Evolutionary conservation across 2,113 vertebrate genomes (phyloP), one percentile per base, ranked within the genome.

Genomic region (Ondatra zibethicus): DNA sequence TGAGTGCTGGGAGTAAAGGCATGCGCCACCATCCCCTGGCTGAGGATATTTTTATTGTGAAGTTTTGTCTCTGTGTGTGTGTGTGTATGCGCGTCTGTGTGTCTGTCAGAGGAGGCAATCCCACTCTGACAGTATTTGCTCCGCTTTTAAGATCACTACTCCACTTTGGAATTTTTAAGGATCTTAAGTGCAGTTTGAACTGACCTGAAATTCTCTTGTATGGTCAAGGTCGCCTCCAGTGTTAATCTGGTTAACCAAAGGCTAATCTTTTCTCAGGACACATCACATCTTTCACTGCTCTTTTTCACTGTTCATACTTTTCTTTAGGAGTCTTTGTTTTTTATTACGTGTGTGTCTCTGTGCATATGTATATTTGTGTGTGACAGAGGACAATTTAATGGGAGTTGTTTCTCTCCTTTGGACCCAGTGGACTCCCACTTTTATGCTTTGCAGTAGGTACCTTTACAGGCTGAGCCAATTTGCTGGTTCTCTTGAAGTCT

Each of bases 111-210:
- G 77, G 85, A 92, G 84, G 33, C n/a, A 70, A 45, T 11, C 52
- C 45, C 27, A 92, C 0, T n/a, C 39, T 29, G 61, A n/a, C 21
- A 73, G 11, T 81, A 55, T 92, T 89, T 89, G 36, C 55, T 58
- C 21, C 23, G 27, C 23, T 80, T 9, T 39, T 65, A 85, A 29
- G 58, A 65, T 27, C 36, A 84, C 76, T 90, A 2, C 8, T 93
- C 47, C 84, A 13, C 36, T 93, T 92, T 81, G 85, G 88, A 96
- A 91, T 88, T 93, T 50, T 66, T 82, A 17, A 96, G 93, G 86
- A 14, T 36, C 78, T 93, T 96, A 76, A 93, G 58, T 92, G 82
- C 12, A 8, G 19, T 94, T 92, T 82, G 36, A 82, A 73, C 93
- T 94, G 72, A 17, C 66, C 39, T 92, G 61, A 92, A 91, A 89